Evolutionary conservation across 2,888 invertebrate genomes (phyloP).

Genomic region (Trilocha varians): DNA sequence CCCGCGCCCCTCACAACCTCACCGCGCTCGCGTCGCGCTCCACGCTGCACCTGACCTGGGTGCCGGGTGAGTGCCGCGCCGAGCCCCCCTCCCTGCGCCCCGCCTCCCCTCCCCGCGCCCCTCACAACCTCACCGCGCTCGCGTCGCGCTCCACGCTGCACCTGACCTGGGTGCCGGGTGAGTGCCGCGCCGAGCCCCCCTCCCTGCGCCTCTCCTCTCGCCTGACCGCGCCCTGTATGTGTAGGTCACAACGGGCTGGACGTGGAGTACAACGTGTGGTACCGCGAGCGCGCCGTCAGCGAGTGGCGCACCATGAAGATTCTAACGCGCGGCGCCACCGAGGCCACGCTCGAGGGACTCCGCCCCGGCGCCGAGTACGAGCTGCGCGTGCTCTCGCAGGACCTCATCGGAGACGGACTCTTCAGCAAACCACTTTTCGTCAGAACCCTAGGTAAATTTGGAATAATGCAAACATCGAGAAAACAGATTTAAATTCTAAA

Average conservation of each 20-base stretch:
- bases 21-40: constrained; percentile 81
- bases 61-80: constrained; percentile 77
- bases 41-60: constrained; percentile 86
- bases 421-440: constrained; percentile 88
- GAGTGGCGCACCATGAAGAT: constrained; percentile 91
- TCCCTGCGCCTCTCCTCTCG: no score
- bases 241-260: constrained; percentile 82
- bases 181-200: no score
- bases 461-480: constrained; percentile 5
- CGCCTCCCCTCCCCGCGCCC: no score
- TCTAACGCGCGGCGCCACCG: constrained; percentile 79
- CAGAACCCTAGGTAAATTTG: constrained; percentile 74
- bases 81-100: no score
- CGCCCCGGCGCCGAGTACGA: constrained; percentile 87
- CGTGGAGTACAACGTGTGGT: constrained; percentile 90
- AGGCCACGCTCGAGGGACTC: constrained; percentile 85
- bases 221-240: no score
- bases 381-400: constrained; percentile 91
- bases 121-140: no score
- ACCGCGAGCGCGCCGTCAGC: constrained; percentile 79
- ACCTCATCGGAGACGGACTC: constrained; percentile 88
- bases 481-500: constrained; percentile 9
- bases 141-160: neutral
- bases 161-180: no score
- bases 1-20: constrained; percentile 92